These are phyloP conservation scores for Gallinago jamesoni DNA, from an alignment of 2,113 vertebrate species.

Conservation along the genomic window DNA sequence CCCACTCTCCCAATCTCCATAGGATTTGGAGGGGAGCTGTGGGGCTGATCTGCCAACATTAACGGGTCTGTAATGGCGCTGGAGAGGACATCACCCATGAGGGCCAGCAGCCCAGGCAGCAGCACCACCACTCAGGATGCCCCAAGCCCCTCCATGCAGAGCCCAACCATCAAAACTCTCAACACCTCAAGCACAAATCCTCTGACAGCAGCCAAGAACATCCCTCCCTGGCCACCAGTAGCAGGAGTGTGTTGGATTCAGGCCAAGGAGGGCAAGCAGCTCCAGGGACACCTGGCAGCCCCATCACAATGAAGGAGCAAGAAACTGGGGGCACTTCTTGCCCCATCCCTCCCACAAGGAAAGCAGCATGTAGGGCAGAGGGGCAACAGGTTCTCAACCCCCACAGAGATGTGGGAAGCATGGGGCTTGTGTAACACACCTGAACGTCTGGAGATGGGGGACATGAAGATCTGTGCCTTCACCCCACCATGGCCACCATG, in stretches of 20 bases:
- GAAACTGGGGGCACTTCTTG: too few species aligned
- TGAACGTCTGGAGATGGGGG: not conserved
- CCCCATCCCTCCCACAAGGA: not conserved
- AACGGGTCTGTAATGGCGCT: accelerated
- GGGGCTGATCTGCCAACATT: not conserved
- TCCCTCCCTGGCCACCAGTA: too few species aligned
- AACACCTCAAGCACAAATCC: not conserved
- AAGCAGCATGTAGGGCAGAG: not conserved
- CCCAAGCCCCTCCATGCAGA: accelerated
- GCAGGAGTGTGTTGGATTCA: not conserved
- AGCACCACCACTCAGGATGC: accelerated
- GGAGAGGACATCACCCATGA: accelerated
- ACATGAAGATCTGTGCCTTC: not conserved
- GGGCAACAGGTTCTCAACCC: too few species aligned
- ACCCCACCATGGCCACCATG: accelerated
- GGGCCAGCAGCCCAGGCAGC: not conserved
- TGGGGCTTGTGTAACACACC: accelerated
- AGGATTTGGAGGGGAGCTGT: accelerated
- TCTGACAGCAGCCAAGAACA: accelerated
- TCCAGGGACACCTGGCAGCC: not conserved
- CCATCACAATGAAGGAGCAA: not conserved
- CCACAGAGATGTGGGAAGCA: too few species aligned
- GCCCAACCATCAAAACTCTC: not conserved
- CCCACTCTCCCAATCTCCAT: accelerated
- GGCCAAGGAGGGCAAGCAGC: not conserved